Base-by-base conservation (phyloP, 2,113 vertebrate species). In the Hassar affinis region DNA sequence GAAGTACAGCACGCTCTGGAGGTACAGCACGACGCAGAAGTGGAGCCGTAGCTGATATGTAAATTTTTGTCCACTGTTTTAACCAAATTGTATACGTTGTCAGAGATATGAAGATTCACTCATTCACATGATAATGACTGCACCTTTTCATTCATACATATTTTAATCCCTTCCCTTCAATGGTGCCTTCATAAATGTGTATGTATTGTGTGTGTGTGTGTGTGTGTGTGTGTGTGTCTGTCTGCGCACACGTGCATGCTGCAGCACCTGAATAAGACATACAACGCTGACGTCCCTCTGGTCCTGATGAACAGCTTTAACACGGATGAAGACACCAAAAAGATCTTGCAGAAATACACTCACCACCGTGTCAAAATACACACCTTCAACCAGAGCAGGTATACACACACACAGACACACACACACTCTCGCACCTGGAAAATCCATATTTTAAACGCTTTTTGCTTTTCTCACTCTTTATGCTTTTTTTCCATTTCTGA, bases 381-480 rank as follows among this genome's bases (percentile, higher is more conserved):
- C 88, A 99, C 97, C 75, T 99, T 99, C 90, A 99, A 98, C 93
- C 98, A 99, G 93, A 99, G 98, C 98, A 98, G 97, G 98, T 98
- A 81, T 42, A 42, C 38, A 42, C 38, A 30, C 38, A 49, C 61
- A 68, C 52, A 59, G 72, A 47, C 45, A 83, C 78, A 71, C 66
- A 81, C 57, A 75, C 69, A 66, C 69, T 59, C 79, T 54, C 72
- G 75, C 47, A 62, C 8, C 56, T 59, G n/a, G n/a, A n/a, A n/a
- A n/a, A 2, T 59, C 3, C 18, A 20, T 20, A 22, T 20, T 10
- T 59, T 59, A 11, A 59, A n/a, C 11, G 8, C 2, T 59, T 49
- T 57, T 42, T 25, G 20, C 27, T 49, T 30, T 8, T 17, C 20
- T 25, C 15, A 4, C 9, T 12, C 66, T 68, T 25, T 15, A 15